phyloP scores from a whole-genome alignment of 2,888 invertebrate genomes.

The Folsomia candida region DNA sequence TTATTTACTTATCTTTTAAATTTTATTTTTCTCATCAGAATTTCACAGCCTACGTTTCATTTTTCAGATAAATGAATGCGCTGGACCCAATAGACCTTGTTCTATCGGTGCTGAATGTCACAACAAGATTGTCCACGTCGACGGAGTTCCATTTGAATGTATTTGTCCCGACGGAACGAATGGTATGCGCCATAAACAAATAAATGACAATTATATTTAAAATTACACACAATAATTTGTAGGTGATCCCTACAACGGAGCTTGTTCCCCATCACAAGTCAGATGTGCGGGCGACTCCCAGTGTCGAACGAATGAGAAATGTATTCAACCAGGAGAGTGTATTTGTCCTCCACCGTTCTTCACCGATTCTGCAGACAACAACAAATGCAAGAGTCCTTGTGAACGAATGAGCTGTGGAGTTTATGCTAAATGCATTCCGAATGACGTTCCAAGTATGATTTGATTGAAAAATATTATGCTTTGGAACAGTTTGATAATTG shows the following conservation, averaged over 20 bases:
- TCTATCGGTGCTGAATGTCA: constrained; percentile 78
- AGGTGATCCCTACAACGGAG: constrained; percentile 76
- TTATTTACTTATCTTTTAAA: neutral
- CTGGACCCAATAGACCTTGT: constrained; percentile 71
- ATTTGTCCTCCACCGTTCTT: constrained; percentile 88
- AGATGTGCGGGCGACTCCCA: constrained; percentile 78
- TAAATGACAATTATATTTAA: too few relatives aligned
- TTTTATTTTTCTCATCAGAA: neutral
- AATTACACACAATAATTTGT: neutral
- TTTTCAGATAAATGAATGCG: constrained; percentile 69
- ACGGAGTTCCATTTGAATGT: constrained; percentile 72
- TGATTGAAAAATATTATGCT: neutral
- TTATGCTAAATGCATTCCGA: constrained; percentile 18
- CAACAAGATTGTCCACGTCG: constrained; percentile 59
- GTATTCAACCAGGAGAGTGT: constrained; percentile 87
- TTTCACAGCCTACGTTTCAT: too few relatives aligned
- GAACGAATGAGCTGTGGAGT: constrained; percentile 80
- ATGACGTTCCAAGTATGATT: constrained; percentile 17
- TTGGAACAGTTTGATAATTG: too few relatives aligned
- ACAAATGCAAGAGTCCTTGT: constrained; percentile 87
- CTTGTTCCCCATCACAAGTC: constrained; percentile 78
- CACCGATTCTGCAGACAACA: constrained; percentile 74
- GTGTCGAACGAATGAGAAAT: constrained; percentile 82
- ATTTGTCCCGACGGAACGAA: constrained; percentile 70
- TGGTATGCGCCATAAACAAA: constrained; percentile 19